These are phyloP conservation scores for Turdus rufiventris DNA, from an alignment of 2,113 vertebrate genomes.

Conservation along the genomic window DNA sequence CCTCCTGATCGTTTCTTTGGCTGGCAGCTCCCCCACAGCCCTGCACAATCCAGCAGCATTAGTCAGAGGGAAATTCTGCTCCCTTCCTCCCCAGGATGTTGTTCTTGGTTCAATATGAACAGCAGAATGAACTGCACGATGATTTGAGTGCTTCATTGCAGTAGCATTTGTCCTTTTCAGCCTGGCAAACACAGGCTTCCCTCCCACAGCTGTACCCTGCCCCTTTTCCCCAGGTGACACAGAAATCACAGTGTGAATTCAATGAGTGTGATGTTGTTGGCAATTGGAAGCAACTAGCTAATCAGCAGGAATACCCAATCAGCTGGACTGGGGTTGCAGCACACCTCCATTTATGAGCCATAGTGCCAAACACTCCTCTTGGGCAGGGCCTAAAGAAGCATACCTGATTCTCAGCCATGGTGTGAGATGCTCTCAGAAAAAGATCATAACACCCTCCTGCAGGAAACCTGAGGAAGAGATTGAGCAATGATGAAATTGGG, in stretches of 20 bases:
- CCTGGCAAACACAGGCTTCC: not conserved
- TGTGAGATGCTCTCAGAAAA: not conserved
- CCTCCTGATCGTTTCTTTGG: constrained; percentile 5
- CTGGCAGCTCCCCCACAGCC: not conserved
- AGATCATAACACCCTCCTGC: not conserved
- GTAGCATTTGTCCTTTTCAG: constrained; percentile 21
- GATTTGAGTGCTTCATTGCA: not conserved
- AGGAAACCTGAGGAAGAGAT: not conserved
- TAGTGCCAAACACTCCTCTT: not conserved
- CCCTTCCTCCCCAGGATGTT: not conserved
- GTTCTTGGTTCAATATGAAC: not conserved
- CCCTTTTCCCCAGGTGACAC: not conserved
- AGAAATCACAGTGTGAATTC: not conserved
- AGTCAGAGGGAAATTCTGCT: constrained; percentile 31
- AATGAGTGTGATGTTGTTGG: not conserved
- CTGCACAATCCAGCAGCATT: not conserved
- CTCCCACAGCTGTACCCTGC: not conserved
- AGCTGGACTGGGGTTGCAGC: not conserved
- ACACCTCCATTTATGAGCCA: not conserved
- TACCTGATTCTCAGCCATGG: not conserved
- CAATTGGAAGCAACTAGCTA: not conserved
- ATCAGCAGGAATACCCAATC: not conserved
- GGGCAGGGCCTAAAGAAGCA: not conserved
- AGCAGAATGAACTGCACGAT: not conserved
- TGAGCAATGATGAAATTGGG: not conserved